Conservation (phyloP, 2,797 vertebrate genomes). For the Periophthalmus magnuspinnatus region DNA sequence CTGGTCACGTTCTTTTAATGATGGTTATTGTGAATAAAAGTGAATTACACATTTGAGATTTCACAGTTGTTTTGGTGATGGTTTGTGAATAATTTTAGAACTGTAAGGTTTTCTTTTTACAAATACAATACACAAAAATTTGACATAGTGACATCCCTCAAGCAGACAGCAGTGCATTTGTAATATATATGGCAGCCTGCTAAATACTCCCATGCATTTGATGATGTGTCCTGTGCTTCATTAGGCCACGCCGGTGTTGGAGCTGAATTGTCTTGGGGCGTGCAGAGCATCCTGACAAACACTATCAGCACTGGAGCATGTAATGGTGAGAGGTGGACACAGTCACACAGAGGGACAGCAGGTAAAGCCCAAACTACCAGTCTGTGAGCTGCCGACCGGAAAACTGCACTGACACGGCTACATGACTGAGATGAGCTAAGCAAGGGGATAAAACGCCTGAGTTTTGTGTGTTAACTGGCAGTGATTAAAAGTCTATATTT, state of each 20-base stretch:
- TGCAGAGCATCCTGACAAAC: slow-evolving; percentile 67
- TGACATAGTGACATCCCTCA: too few relatives aligned
- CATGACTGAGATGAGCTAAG: slow-evolving; percentile 43
- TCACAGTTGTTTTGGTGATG: background rate
- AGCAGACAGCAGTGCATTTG: too few relatives aligned
- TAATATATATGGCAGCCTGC: background rate
- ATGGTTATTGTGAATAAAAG: too few relatives aligned
- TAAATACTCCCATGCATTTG: background rate
- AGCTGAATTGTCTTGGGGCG: slow-evolving; percentile 69
- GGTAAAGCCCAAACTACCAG: slow-evolving; percentile 35
- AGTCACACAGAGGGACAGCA: slow-evolving; percentile 48
- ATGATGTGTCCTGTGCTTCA: slow-evolving; percentile 58
- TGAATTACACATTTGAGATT: background rate
- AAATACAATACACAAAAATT: too few relatives aligned
- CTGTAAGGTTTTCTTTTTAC: too few relatives aligned
- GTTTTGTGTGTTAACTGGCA: background rate
- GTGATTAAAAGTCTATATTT: too few relatives aligned
- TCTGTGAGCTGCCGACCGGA: slow-evolving; percentile 28
- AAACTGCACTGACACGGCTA: slow-evolving; percentile 42
- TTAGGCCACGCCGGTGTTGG: slow-evolving; percentile 68
- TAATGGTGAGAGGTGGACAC: slow-evolving; percentile 61
- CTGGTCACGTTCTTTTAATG: too few relatives aligned
- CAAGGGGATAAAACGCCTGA: background rate
- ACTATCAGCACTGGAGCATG: slow-evolving; percentile 68
- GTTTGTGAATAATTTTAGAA: too few relatives aligned